phyloP scores from a whole-genome alignment of 2,113 vertebrate genomes.

The Ammospiza caudacuta region DNA sequence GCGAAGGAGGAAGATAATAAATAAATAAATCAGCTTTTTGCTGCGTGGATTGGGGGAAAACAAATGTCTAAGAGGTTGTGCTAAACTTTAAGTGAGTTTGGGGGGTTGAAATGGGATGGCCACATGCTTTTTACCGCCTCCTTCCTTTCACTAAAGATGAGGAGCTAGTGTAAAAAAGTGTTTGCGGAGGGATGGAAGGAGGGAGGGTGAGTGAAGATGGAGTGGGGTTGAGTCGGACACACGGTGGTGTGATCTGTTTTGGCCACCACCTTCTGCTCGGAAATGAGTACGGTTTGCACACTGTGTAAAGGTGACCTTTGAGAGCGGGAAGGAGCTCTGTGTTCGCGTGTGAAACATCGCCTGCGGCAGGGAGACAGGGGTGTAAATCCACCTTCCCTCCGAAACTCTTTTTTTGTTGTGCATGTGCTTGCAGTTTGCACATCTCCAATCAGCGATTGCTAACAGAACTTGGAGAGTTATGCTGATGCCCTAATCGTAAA shows the following conservation, averaged over 20 bases:
- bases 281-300: neutral
- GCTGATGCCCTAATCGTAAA: neutral
- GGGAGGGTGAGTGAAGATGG: conserved; percentile 3
- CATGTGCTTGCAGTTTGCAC: conserved; percentile 56
- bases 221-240: neutral
- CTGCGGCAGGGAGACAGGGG: conserved; percentile 30
- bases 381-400: conserved; percentile 29
- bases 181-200: neutral
- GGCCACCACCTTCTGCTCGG: conserved; percentile 17
- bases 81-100: conserved; percentile 45
- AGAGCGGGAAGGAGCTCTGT: conserved; percentile 24
- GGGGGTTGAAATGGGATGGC: neutral
- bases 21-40: conserved; percentile 17
- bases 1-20: neutral
- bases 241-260: neutral
- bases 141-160: conserved; percentile 22
- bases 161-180: neutral
- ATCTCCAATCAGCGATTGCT: conserved; percentile 24
- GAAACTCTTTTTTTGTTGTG: conserved; percentile 15
- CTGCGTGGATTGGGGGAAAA: neutral
- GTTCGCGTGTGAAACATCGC: conserved; percentile 16
- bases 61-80: neutral
- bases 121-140: neutral
- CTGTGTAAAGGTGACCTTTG: conserved; percentile 39
- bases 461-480: conserved; percentile 3